A percentile compares a stretch with the other conserved stretches of the same genome.
phyloP scores from a whole-genome alignment of 2,888 invertebrate genomes.

The Tenthredo notha region DNA sequence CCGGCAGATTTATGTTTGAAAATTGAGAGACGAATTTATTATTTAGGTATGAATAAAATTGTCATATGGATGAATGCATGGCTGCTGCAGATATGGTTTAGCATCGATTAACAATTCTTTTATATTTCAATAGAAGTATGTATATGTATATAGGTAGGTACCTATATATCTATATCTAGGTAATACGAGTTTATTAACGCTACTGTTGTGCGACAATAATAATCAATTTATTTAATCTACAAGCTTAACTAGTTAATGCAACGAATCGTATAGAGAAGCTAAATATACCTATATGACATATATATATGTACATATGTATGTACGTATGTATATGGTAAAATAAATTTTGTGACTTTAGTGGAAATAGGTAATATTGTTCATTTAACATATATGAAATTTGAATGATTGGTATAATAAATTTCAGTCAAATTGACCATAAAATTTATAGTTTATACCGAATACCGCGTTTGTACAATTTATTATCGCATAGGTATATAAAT shows the following conservation, averaged over 20 bases:
- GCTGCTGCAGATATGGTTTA: background rate
- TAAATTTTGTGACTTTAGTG: background rate
- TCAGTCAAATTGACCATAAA: background rate
- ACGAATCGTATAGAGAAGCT: background rate
- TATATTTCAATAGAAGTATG: background rate
- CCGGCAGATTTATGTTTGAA: background rate
- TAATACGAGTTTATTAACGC: background rate
- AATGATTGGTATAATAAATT: constrained; percentile 14
- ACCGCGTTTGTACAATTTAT: background rate
- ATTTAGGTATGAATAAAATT: background rate
- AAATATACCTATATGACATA: background rate
- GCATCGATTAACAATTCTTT: constrained; percentile 19
- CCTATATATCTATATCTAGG: background rate
- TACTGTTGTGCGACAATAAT: constrained; percentile 12
- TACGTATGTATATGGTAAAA: background rate
- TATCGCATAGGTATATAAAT: background rate
- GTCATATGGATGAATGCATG: background rate
- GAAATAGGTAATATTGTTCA: background rate
- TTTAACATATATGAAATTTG: background rate
- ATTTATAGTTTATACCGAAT: background rate
- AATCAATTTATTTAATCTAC: constrained; percentile 6
- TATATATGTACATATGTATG: no score
- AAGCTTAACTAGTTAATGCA: background rate
- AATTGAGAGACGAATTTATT: background rate
- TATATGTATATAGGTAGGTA: no score